Evolutionary conservation across 2,797 vertebrate genomes (phyloP).

Genomic region (Acanthurus lineatus): DNA sequence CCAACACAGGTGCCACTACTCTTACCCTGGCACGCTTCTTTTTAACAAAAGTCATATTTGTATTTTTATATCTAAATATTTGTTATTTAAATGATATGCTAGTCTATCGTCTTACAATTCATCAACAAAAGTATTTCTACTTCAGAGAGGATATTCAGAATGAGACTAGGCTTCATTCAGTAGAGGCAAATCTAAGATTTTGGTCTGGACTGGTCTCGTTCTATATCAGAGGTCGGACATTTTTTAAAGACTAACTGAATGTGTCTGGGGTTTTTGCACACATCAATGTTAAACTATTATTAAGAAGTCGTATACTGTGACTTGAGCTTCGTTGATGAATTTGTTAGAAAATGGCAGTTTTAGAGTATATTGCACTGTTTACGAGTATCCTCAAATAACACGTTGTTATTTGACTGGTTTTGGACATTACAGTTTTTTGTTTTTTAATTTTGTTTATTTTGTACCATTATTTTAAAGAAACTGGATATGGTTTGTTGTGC

Average conservation of each 20-base stretch:
- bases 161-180: constrained; percentile 73
- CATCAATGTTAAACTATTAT: constrained; percentile 91
- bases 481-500: constrained; percentile 95
- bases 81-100: constrained; percentile 96
- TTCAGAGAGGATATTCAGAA: constrained; percentile 84
- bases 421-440: constrained; percentile 85
- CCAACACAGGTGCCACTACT: constrained; percentile 88
- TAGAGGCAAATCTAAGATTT: constrained; percentile 68
- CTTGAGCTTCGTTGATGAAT: constrained; percentile 90
- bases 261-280: constrained; percentile 90
- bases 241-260: constrained; percentile 90
- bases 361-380: constrained; percentile 91
- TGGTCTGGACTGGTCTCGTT: constrained; percentile 79
- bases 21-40: constrained; percentile 93
- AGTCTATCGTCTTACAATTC: constrained; percentile 91
- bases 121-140: constrained; percentile 90
- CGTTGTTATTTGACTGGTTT: constrained; percentile 88
- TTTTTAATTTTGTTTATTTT: constrained; percentile 90
- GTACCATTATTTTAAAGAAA: constrained; percentile 93
- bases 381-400: constrained; percentile 90
- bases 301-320: constrained; percentile 92
- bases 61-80: constrained; percentile 99
- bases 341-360: constrained; percentile 90
- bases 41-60: constrained; percentile 97
- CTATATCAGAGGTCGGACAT: constrained; percentile 82